Evolutionary conservation across 2,888 invertebrate genomes (phyloP), one percentile per base, ranked within the genome.

Genomic region (Priocnemis perturbator): DNA sequence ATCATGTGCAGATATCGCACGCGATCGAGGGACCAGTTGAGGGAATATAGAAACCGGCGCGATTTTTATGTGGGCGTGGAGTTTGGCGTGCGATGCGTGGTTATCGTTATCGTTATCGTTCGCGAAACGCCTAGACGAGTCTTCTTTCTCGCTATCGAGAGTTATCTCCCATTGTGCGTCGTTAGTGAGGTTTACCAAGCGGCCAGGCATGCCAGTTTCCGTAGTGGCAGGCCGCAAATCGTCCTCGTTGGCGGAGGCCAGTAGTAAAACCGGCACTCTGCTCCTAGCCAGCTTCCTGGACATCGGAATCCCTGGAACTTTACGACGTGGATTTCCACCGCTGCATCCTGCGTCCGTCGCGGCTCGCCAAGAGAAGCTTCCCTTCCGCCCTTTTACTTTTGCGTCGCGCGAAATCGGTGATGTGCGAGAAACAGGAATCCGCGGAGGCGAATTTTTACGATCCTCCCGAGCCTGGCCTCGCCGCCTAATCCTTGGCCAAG

Each of bases 271-370:
- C 50, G 50, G 37, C 37, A 37, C 37, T 37, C 1, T 37, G 37
- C 37, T 37, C 37, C 59, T 14, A 20, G 20, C 44, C 59, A 55
- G 50, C 71, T 71, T 71, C 64, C 71, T 71, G 67, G 67, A 68
- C 55, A 56, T 57, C 52, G 67, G 64, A 68, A 71, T 71, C 70
- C 63, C 57, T 55, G 67, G 67, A 60, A 70, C 52, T 67, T 67
- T 70, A 70, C 56, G 52, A 23, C 52, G 58, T 52, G 20, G 50
- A 55, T 63, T 67, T 67, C 56, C 67, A 45, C 45, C 56, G 23
- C 37, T 3, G 19, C 17, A 30, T 20, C 48, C 57, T 53, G 45
- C 30, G 21, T 58, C 50, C 19, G 2, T 17, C 20, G 50, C 47
- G 26, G 26, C 26, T 37, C 11, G 7, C 7, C 37, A 5, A 37